A percentile compares a stretch with the other conserved stretches of the same genome.
Evolutionary conservation across 2,888 invertebrate genomes (phyloP).

Genomic region (Drosophila lacicola): DNA sequence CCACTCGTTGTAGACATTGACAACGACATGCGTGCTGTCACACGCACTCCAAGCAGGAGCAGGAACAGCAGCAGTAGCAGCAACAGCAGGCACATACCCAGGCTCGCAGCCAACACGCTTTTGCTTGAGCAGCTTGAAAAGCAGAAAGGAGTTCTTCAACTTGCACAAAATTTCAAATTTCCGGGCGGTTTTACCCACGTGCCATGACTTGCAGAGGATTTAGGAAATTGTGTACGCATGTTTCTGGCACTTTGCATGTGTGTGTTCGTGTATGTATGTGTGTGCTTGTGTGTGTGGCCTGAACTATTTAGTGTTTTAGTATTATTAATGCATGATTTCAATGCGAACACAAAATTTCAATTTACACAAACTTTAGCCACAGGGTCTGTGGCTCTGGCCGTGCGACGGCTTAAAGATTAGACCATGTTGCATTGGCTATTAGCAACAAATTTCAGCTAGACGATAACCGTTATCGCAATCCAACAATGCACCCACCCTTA

Average conservation of each 20-base stretch:
- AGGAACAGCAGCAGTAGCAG: not conserved
- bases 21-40: constrained; percentile 64
- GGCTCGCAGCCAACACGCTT: constrained; percentile 10
- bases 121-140: constrained; percentile 9
- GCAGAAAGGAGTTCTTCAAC: constrained; percentile 34
- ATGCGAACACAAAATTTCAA: constrained; percentile 73
- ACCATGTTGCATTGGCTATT: constrained; percentile 54
- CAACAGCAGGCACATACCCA: not conserved
- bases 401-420: constrained; percentile 39
- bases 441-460: constrained; percentile 40
- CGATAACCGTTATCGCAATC: constrained; percentile 60
- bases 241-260: constrained; percentile 64
- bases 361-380: constrained; percentile 48
- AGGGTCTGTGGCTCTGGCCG: not conserved
- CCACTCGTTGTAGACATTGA: constrained; percentile 51
- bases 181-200: constrained; percentile 52
- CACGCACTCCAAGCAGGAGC: constrained; percentile 48
- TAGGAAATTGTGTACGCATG: constrained; percentile 78
- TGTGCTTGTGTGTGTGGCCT: constrained; percentile 27
- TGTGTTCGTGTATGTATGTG: constrained; percentile 7
- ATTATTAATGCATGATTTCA: constrained; percentile 76
- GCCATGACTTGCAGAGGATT: constrained; percentile 40
- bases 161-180: constrained; percentile 76
- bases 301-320: constrained; percentile 70
- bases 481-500: constrained; percentile 32